Evolutionary conservation across 2,797 vertebrate genomes (phyloP).

Genomic region (Scarus forsteni): DNA sequence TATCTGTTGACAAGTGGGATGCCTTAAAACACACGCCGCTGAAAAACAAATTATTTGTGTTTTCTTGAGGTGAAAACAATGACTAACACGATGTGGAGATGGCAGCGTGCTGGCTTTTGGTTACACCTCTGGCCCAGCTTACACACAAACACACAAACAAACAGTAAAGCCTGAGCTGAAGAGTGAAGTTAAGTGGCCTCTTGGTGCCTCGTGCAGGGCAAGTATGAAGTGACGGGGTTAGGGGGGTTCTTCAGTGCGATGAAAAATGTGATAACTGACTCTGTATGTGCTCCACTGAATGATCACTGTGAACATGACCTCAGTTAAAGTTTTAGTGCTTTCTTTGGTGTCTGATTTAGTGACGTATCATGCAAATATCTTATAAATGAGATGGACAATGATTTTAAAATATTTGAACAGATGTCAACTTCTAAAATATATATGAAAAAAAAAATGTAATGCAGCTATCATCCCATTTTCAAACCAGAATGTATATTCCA

Average conservation of each 20-base stretch:
- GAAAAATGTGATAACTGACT: conserved; percentile 10
- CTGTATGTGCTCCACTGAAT: background rate
- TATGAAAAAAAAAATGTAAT: too few species aligned
- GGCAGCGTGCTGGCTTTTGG: conserved; percentile 32
- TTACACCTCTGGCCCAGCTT: conserved; percentile 35
- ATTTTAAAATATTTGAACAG: too few species aligned
- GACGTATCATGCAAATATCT: too few species aligned
- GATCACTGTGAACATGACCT: background rate
- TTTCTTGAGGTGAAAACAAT: conserved; percentile 70
- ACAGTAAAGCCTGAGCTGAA: conserved; percentile 28
- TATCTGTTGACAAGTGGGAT: conserved; percentile 75
- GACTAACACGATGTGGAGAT: conserved; percentile 50
- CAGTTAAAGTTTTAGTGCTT: background rate
- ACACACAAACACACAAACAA: conserved; percentile 40
- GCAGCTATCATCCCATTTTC: too few species aligned
- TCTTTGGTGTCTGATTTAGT: background rate
- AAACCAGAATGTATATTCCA: too few species aligned
- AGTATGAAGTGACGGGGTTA: background rate
- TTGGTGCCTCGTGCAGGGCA: conserved; percentile 9
- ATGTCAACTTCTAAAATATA: too few species aligned
- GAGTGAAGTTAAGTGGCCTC: conserved; percentile 33
- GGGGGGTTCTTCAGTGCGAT: background rate
- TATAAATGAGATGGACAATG: too few species aligned
- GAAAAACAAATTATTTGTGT: conserved; percentile 77
- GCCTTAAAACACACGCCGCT: conserved; percentile 58